These are phyloP conservation scores for Sarcophaga bullata DNA, from an alignment of 1,140 invertebrate species.

Conservation along the genomic window DNA sequence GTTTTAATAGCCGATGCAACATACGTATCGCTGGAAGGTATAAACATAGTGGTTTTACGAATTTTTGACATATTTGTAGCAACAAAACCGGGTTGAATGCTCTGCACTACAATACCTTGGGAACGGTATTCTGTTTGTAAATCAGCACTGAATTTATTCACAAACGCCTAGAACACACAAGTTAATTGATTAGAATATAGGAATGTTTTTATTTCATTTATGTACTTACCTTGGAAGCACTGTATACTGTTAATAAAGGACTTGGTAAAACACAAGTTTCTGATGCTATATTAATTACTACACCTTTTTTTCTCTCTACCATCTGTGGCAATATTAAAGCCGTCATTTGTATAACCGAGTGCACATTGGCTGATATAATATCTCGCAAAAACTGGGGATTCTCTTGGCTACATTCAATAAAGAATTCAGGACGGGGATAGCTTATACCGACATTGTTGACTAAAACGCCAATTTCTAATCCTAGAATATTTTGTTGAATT, in stretches of 20 bases:
- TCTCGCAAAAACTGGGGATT: slow-evolving; percentile 68
- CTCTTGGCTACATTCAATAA: slow-evolving; percentile 75
- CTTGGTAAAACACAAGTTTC: slow-evolving; percentile 81
- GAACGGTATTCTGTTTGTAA: slow-evolving; percentile 81
- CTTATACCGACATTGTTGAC: slow-evolving; percentile 97
- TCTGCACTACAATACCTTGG: slow-evolving; percentile 85
- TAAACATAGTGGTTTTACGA: slow-evolving; percentile 79
- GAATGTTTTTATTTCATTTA: background rate
- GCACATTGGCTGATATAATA: slow-evolving; percentile 79
- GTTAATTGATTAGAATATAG: slow-evolving; percentile 22
- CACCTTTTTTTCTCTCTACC: slow-evolving; percentile 84
- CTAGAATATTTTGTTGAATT: slow-evolving; percentile 78
- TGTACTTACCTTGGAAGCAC: slow-evolving; percentile 81
- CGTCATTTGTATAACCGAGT: slow-evolving; percentile 84
- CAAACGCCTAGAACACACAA: slow-evolving; percentile 73
- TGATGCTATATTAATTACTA: slow-evolving; percentile 94
- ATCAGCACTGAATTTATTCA: slow-evolving; percentile 85
- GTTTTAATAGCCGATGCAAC: slow-evolving; percentile 81
- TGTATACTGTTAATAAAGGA: slow-evolving; percentile 88
- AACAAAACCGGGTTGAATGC: slow-evolving; percentile 87
- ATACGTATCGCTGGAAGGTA: slow-evolving; percentile 81
- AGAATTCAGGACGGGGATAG: slow-evolving; percentile 88
- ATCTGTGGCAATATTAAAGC: slow-evolving; percentile 88
- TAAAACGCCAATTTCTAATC: slow-evolving; percentile 89
- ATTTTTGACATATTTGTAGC: slow-evolving; percentile 95